phyloP scores from a whole-genome alignment of 2,113 vertebrate species.

The Circaetus gallicus region DNA sequence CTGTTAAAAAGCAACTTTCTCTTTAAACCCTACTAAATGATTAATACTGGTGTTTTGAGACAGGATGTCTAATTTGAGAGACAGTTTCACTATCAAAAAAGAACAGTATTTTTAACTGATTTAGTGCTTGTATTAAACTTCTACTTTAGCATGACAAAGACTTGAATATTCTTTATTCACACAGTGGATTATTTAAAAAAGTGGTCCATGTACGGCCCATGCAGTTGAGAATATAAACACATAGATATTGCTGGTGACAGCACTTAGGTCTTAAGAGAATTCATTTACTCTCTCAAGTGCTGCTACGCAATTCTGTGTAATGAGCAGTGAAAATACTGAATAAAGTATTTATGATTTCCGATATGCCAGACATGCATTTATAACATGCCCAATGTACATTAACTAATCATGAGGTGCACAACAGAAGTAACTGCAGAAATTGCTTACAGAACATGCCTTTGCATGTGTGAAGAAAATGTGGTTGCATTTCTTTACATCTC shows the following conservation, averaged over 20 bases:
- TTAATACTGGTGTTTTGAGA: neutral
- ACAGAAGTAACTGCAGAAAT: neutral
- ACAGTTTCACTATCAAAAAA: neutral
- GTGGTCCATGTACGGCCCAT: neutral
- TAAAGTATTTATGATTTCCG: slow-evolving; percentile 67
- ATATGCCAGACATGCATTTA: slow-evolving; percentile 23
- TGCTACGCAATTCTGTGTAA: slow-evolving; percentile 55
- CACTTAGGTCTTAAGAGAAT: slow-evolving; percentile 39
- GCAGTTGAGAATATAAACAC: neutral
- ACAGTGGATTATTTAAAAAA: neutral
- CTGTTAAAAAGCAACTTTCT: neutral
- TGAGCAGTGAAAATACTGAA: slow-evolving; percentile 48
- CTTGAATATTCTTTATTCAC: neutral
- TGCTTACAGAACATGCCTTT: neutral
- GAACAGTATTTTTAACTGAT: neutral
- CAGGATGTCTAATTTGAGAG: neutral
- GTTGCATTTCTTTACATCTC: neutral
- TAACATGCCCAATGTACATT: neutral
- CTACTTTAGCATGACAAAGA: neutral
- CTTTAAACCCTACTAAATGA: neutral
- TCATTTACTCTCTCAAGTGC: slow-evolving; percentile 32
- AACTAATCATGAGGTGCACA: neutral
- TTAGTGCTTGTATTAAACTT: neutral
- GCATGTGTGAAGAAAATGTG: neutral
- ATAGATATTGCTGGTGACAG: slow-evolving; percentile 16